phyloP scores from a whole-genome alignment of 2,113 vertebrate species.

The Elachura formosa region DNA sequence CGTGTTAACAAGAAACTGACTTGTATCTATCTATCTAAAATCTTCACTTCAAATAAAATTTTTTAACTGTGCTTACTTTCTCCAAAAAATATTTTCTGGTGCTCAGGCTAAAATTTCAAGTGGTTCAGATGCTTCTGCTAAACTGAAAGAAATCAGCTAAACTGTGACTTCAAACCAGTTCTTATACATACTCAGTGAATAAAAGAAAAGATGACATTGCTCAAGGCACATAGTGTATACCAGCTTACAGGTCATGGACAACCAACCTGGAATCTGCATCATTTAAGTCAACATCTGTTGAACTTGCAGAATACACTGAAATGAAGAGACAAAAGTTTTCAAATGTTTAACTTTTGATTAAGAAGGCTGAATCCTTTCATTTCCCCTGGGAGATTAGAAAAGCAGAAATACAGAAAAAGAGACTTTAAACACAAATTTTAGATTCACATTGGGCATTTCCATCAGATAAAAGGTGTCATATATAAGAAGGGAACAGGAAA shows the following conservation, averaged over 20 bases:
- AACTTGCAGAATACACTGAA: not conserved
- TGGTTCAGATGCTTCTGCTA: not conserved
- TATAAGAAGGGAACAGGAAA: not conserved
- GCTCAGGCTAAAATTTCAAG: not conserved
- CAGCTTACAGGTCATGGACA: not conserved
- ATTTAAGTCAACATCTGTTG: not conserved
- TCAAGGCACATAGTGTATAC: not conserved
- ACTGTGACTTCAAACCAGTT: not conserved
- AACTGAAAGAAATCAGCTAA: not conserved
- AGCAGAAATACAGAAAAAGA: not conserved
- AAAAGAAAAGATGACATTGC: not conserved
- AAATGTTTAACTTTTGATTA: not conserved
- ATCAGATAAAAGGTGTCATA: not conserved
- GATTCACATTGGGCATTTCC: not conserved
- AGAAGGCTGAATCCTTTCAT: not conserved
- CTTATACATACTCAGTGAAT: not conserved
- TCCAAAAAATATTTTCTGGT: not conserved
- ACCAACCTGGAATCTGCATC: not conserved
- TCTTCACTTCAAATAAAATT: not conserved
- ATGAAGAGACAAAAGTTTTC: not conserved
- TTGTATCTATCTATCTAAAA: not conserved
- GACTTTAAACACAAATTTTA: not conserved
- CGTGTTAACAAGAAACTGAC: not conserved
- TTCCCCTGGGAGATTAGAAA: not conserved
- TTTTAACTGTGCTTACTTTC: not conserved